These are phyloP conservation scores for Polypterus bichir DNA, from an alignment of 2,113 vertebrate species.

Conservation along the genomic window DNA sequence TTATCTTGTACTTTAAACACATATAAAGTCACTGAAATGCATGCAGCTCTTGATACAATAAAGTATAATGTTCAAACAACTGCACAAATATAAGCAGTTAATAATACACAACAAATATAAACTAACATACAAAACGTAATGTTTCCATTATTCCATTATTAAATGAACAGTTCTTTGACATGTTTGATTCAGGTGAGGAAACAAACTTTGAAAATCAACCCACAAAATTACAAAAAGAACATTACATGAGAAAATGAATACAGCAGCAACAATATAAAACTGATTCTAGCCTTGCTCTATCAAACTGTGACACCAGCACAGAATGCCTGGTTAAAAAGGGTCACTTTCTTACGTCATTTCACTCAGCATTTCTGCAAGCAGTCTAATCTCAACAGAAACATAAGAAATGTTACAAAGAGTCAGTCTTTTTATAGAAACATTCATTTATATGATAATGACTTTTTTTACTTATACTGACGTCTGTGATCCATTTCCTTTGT, in stretches of 20 bases:
- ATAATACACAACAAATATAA: too few relatives aligned
- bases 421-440: constrained; percentile 20
- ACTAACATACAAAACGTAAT: too few relatives aligned
- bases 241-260: not conserved
- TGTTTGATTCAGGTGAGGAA: too few relatives aligned
- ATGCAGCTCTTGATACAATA: too few relatives aligned
- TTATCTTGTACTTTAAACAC: too few relatives aligned
- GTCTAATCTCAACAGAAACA: not conserved
- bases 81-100: too few relatives aligned
- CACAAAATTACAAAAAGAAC: too few relatives aligned
- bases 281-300: not conserved
- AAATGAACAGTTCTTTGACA: too few relatives aligned
- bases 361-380: constrained; percentile 4
- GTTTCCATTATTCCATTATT: too few relatives aligned
- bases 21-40: too few relatives aligned
- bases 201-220: too few relatives aligned
- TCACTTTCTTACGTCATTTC: constrained; percentile 15
- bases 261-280: not conserved
- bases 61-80: too few relatives aligned
- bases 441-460: constrained; percentile 35
- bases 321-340: not conserved
- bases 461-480: constrained; percentile 28
- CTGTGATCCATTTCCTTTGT: constrained; percentile 25
- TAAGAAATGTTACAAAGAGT: not conserved
- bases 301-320: not conserved